Base-by-base conservation (phyloP, 2,888 invertebrate genomes). In the Callinectes sapidus region DNA sequence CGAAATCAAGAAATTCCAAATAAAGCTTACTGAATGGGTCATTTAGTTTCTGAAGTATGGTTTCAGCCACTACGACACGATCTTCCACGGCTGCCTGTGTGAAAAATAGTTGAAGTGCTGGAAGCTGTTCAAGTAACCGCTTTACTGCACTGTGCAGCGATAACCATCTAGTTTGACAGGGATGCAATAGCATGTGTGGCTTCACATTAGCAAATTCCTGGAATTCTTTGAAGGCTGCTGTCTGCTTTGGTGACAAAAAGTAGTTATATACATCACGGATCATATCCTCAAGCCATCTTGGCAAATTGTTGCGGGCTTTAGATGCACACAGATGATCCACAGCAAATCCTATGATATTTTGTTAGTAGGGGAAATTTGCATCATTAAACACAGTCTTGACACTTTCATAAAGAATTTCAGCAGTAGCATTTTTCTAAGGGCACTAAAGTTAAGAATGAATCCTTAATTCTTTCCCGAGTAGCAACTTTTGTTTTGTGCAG, bases 401-500 rank as follows among this genome's bases (percentile, higher is more conserved):
- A 87, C 23, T 13, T 89, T 92, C 89, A 92, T 92, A 92, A 77
- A 92, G 18, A 42, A 54, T 81, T 10, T 16, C 28, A 39, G 89
- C 85, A 55, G 85, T 89, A 14, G 92, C 92, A 89, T n/a, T 54
- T 89, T 81, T 61, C 92, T 55, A 89, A 28, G 54, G 85, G 85
- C 77, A 92, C 6, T 6, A 42, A 42, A 42, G 91, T 88, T 87
- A 77, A 77, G 28, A 87, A 91, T 77, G 55, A 61, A 61, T 87
- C 87, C 28, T 88, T 91, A 28, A 91, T 71, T 13, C 91, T 54
- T 71, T 91, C 77, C 18, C 1, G 14, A 35, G 77, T 87, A 23
- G 35, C 91, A 39, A 87, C 87, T 48, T 88, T 32, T n/a, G 91
- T 86, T 91, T 86, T 18, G n/a, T 90, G 81, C 90, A 90, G 54